These are phyloP conservation scores for Champsocephalus gunnari DNA, from an alignment of 2,797 vertebrate genomes.

Conservation along the genomic window DNA sequence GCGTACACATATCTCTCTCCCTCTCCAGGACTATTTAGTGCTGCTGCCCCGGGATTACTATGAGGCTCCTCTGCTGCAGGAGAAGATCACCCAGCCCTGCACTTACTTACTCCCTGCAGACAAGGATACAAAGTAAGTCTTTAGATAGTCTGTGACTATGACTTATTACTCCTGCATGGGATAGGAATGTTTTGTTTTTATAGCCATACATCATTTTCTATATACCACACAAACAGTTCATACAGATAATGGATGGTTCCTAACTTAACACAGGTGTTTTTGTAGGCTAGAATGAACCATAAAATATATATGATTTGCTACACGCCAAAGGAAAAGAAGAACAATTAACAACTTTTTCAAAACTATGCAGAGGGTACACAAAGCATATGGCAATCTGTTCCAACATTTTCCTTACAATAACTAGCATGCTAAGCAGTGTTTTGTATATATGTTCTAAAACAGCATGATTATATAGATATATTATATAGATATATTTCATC, in stretches of 20 bases:
- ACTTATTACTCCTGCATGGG: constrained; percentile 2
- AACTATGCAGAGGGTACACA: not conserved
- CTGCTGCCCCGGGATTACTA: constrained; percentile 93
- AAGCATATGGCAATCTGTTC: not conserved
- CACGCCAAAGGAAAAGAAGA: not conserved
- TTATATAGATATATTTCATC: constrained; percentile 4
- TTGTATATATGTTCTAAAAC: constrained; percentile 1
- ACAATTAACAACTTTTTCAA: not conserved
- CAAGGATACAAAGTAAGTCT: constrained; percentile 73
- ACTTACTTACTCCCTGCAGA: constrained; percentile 57
- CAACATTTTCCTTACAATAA: not conserved
- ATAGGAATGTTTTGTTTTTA: not conserved
- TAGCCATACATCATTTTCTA: constrained; percentile 4
- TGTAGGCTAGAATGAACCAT: no score
- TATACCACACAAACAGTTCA: not conserved
- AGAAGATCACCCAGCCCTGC: constrained; percentile 90
- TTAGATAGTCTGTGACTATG: not conserved
- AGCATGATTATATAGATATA: constrained; percentile 1
- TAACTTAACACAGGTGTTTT: not conserved
- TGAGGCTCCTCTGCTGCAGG: constrained; percentile 87
- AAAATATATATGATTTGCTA: not conserved
- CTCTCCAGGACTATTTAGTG: constrained; percentile 92
- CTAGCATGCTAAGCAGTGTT: not conserved
- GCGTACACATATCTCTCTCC: not conserved
- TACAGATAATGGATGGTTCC: not conserved